A percentile compares a stretch with the other conserved stretches of the same genome.
phyloP scores from a whole-genome alignment of 2,113 vertebrate species.

The Cyprinus carpio region DNA sequence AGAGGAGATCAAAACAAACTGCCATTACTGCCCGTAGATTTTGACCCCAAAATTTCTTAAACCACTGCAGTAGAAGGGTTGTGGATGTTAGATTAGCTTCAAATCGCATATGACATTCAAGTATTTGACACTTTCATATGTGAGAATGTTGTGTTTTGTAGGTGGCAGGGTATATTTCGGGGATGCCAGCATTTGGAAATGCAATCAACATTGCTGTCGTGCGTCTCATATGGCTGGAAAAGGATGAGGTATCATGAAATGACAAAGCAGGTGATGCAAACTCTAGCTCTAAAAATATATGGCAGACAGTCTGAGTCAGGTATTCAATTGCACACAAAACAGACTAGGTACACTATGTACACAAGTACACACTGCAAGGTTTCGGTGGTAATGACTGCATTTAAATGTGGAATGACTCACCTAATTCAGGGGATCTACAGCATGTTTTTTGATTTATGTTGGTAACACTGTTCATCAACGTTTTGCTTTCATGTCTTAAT shows the following conservation, averaged over 20 bases:
- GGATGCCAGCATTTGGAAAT: slow-evolving; percentile 93
- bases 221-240: slow-evolving; percentile 87
- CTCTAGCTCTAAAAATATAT: neutral
- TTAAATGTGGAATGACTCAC: too few relatives aligned
- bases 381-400: too few relatives aligned
- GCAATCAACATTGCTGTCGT: slow-evolving; percentile 91
- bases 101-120: neutral
- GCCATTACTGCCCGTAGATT: neutral
- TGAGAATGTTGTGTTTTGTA: slow-evolving; percentile 62
- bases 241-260: slow-evolving; percentile 84
- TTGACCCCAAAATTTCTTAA: neutral
- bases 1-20: neutral
- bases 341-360: neutral
- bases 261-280: neutral
- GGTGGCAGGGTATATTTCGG: slow-evolving; percentile 91
- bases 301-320: slow-evolving; percentile 13
- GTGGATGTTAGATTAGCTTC: neutral
- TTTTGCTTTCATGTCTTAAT: too few relatives aligned
- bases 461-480: too few relatives aligned
- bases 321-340: neutral
- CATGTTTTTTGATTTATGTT: too few relatives aligned
- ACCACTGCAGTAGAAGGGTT: neutral
- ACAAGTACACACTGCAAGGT: too few relatives aligned
- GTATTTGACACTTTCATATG: neutral
- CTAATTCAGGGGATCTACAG: too few relatives aligned